Evolutionary conservation across 2,888 invertebrate species (phyloP).

Genomic region (Neoscelio sp.): DNA sequence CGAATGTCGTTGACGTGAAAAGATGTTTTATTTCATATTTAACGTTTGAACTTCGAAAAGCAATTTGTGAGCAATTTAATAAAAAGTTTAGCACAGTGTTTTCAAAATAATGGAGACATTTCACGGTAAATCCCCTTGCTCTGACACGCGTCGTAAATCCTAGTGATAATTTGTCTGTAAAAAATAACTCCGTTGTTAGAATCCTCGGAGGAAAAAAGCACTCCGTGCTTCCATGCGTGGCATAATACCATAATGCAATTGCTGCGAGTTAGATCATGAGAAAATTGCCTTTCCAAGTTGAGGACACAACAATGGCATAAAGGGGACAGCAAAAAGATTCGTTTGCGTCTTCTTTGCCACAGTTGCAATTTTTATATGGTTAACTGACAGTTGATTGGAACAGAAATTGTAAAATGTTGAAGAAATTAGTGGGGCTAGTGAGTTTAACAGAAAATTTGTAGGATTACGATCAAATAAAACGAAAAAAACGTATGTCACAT

Average conservation of each 20-base stretch:
- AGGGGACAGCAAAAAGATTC: conserved; percentile 27
- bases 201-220: conserved; percentile 25
- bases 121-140: conserved; percentile 19
- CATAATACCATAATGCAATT: conserved; percentile 60
- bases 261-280: conserved; percentile 42
- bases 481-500: no score
- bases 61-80: no score
- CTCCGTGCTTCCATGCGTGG: conserved; percentile 42
- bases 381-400: no score
- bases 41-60: no score
- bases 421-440: no score
- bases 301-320: conserved; percentile 45
- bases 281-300: conserved; percentile 46
- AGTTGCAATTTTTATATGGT: no score
- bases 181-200: conserved; percentile 38
- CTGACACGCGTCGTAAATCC: conserved; percentile 57
- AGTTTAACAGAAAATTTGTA: no score
- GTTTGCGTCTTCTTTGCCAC: not conserved
- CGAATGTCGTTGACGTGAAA: conserved; percentile 2
- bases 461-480: no score
- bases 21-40: no score
- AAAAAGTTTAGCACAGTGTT: no score
- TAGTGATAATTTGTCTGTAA: conserved; percentile 46
- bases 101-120: conserved; percentile 57
- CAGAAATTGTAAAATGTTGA: no score